Evolutionary conservation across 2,113 vertebrate genomes (phyloP).

Genomic region (Bubalus kerabau): DNA sequence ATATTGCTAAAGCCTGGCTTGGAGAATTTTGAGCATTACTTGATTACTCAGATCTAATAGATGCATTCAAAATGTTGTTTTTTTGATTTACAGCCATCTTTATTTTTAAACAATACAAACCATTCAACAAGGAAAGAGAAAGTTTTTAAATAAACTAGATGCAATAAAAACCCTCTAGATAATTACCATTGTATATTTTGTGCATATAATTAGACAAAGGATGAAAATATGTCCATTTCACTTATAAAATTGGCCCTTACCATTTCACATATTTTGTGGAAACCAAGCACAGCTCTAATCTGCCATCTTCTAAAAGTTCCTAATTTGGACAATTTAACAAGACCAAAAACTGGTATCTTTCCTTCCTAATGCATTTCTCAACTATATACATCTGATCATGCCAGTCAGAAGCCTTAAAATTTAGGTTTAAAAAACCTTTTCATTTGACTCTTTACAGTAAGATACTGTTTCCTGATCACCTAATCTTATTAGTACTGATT

Average conservation of each 20-base stretch:
- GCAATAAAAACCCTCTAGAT: not conserved
- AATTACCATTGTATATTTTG: not conserved
- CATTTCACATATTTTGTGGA: not conserved
- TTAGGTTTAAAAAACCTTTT: not conserved
- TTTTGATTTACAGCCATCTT: not conserved
- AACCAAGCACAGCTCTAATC: not conserved
- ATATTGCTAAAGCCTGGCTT: too few relatives aligned
- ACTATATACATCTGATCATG: not conserved
- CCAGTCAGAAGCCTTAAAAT: not conserved
- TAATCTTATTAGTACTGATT: not conserved
- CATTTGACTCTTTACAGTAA: not conserved
- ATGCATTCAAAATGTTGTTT: not conserved
- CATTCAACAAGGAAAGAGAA: not conserved
- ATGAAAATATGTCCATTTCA: not conserved
- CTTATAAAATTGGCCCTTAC: not conserved
- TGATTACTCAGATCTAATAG: not conserved
- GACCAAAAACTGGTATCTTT: not conserved
- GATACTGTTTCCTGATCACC: not conserved
- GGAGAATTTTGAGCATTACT: too few relatives aligned
- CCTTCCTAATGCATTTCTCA: not conserved
- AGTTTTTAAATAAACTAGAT: not conserved
- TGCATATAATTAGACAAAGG: not conserved
- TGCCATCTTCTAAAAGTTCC: not conserved
- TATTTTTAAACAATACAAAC: not conserved
- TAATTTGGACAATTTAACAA: not conserved